Base-by-base conservation (phyloP, 2,113 vertebrate genomes). In the Lasiurus borealis region DNA sequence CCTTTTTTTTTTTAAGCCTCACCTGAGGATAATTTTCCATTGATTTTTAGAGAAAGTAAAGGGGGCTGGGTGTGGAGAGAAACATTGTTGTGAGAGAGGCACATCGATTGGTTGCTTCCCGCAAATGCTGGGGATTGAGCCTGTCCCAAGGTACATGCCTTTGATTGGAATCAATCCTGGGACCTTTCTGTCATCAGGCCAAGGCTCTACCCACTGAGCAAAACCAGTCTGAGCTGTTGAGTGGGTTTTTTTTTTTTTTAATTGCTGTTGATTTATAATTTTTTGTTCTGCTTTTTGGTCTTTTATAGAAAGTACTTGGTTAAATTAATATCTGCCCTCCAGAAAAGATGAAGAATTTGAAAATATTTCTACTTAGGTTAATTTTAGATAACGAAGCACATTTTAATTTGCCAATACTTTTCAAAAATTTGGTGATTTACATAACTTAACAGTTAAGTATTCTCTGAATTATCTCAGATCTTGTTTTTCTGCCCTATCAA, bases 251-350 rank as follows among this genome's bases (percentile, higher is more conserved):
- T 88, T 66, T 5, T 48, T 34, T 82, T 88, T 66, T 5, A 78
- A 62, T 94, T 90, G 52, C 14, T 84, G 0, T 77, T 86, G 76
- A 10, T 91, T 87, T 94, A 2, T 88, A 46, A 40, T 40, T 69
- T 93, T 92, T 78, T 83, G 13, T 85, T 82, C 5, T 93, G 4
- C 64, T 78, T 21, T 36, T 54, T 92, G 8, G 59, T 31, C n/a
- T 95, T 91, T 91, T 89, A 44, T 93, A 93, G 21, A 71, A 88
- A 92, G 12, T 92, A 69, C 12, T 71, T 29, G 52, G 27, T 93
- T 27, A 69, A 3, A 14, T 68, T 73, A 81, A 7, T 72, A 57
- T 50, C 6, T 31, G 27, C 9, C 54, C 7, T 80, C 52, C n/a
- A 52, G 10, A 88, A 95, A 88, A 90, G 36, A 40, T 85, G 46